A percentile compares a stretch with the other conserved stretches of the same genome.
Conservation (phyloP, 2,888 invertebrate species). For the Camponotus fellah region DNA sequence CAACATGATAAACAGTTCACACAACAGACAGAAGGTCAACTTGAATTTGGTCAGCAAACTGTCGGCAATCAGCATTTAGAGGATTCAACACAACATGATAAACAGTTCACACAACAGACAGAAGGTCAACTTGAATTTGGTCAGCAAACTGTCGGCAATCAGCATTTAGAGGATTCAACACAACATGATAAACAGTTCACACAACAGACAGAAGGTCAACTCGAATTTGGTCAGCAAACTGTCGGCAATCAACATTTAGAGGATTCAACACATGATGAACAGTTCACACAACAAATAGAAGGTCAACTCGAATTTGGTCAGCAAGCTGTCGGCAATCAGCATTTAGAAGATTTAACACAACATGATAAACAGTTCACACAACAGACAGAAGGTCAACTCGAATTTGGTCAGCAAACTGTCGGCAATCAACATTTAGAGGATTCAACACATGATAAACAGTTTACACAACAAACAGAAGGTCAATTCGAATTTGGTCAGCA, state of each 20-base stretch:
- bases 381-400: slow-evolving; percentile 38
- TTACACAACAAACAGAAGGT: slow-evolving; percentile 59
- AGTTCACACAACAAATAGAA: slow-evolving; percentile 49
- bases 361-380: slow-evolving; percentile 56
- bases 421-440: slow-evolving; percentile 55
- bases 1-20: slow-evolving; percentile 48
- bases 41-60: neutral
- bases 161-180: too few species aligned
- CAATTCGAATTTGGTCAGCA: slow-evolving; percentile 62
- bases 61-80: slow-evolving; percentile 56
- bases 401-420: neutral
- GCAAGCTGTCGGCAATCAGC: slow-evolving; percentile 44
- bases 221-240: neutral
- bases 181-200: slow-evolving; percentile 44
- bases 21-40: slow-evolving; percentile 52
- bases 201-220: slow-evolving; percentile 53
- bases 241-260: too few species aligned
- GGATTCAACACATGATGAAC: too few species aligned
- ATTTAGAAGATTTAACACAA: slow-evolving; percentile 53
- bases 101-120: slow-evolving; percentile 74
- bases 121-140: slow-evolving; percentile 59
- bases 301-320: slow-evolving; percentile 61
- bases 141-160: slow-evolving; percentile 16
- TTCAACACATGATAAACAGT: slow-evolving; percentile 61
- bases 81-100: neutral